These are phyloP conservation scores for Phyto melanocephala DNA, from an alignment of 2,888 invertebrate species.

Conservation along the genomic window DNA sequence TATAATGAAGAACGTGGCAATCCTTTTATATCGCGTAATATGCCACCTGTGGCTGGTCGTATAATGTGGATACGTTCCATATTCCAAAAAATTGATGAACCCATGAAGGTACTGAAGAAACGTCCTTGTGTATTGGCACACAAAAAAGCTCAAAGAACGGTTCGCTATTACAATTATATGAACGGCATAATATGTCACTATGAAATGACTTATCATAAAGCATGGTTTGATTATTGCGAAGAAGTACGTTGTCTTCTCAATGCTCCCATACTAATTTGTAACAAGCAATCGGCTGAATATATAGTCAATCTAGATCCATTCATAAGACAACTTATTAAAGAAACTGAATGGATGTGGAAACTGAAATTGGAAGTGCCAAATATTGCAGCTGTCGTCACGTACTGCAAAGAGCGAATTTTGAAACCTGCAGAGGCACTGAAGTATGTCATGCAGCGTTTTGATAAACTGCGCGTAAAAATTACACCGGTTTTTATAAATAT, in stretches of 20 bases:
- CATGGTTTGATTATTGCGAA: constrained; percentile 88
- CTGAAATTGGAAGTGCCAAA: constrained; percentile 87
- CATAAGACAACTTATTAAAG: constrained; percentile 86
- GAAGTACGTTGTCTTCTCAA: constrained; percentile 83
- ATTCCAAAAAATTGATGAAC: constrained; percentile 85
- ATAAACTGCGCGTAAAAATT: constrained; percentile 80
- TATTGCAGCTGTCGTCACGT: constrained; percentile 86
- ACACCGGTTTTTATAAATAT: constrained; percentile 83
- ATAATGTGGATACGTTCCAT: constrained; percentile 91
- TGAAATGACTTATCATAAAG: constrained; percentile 89
- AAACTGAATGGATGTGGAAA: constrained; percentile 90
- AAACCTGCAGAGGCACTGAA: constrained; percentile 83
- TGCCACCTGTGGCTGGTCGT: constrained; percentile 89
- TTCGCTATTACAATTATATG: constrained; percentile 89
- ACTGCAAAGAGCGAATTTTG: constrained; percentile 85
- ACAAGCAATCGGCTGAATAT: constrained; percentile 83
- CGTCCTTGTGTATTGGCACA: constrained; percentile 80
- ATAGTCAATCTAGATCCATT: constrained; percentile 87
- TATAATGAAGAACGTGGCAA: constrained; percentile 88
- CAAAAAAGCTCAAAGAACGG: constrained; percentile 85
- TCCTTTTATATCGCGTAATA: constrained; percentile 86
- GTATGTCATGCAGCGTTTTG: constrained; percentile 82
- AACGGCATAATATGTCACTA: constrained; percentile 89
- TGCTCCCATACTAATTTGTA: constrained; percentile 84
- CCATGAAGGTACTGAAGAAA: constrained; percentile 82